phyloP scores from a whole-genome alignment of 2,113 vertebrate genomes.

The Corythaixoides concolor region DNA sequence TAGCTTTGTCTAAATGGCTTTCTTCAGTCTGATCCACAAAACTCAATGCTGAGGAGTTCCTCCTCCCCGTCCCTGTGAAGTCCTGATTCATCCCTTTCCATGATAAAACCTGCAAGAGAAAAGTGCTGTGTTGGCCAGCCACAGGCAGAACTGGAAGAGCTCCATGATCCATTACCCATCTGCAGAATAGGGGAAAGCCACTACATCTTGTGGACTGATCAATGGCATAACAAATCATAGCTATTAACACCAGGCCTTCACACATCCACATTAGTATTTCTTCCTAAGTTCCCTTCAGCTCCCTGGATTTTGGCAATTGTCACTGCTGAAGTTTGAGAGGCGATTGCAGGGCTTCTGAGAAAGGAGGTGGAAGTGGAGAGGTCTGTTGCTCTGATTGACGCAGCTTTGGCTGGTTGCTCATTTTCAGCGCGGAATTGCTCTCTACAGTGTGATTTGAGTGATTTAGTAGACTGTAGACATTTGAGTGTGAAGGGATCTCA shows the following conservation, averaged over 20 bases:
- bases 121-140: not conserved
- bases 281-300: not conserved
- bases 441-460: not conserved
- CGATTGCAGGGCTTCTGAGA: not conserved
- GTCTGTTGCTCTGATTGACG: not conserved
- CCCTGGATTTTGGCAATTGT: not conserved
- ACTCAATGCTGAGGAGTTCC: not conserved
- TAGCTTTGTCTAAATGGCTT: not conserved
- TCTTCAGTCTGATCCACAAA: not conserved
- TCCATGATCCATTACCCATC: not conserved
- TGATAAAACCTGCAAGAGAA: not conserved
- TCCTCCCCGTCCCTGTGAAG: fast-evolving
- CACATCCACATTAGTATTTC: fast-evolving
- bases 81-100: not conserved
- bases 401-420: slow-evolving; percentile 12
- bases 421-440: not conserved
- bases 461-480: slow-evolving; percentile 24
- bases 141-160: not conserved
- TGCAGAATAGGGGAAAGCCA: fast-evolving
- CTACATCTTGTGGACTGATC: not conserved
- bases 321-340: not conserved
- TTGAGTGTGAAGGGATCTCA: slow-evolving; percentile 27
- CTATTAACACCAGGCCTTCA: not conserved
- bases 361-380: not conserved
- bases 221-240: fast-evolving